phyloP scores from a whole-genome alignment of 1,140 invertebrate genomes.

The Halesus radiatus region DNA sequence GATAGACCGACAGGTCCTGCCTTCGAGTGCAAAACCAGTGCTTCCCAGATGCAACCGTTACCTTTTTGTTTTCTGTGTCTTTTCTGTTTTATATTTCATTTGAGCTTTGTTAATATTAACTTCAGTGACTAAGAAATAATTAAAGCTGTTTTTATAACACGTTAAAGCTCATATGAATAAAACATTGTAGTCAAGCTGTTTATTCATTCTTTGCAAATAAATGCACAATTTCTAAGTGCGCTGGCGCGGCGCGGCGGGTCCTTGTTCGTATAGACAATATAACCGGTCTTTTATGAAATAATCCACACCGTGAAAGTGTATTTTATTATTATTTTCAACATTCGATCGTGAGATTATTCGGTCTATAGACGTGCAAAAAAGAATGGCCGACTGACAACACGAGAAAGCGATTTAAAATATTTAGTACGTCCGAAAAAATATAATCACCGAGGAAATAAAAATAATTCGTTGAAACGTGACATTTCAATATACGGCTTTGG shows the following conservation, averaged over 20 bases:
- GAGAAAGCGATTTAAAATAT: slow-evolving; percentile 40
- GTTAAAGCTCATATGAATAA: too few relatives aligned
- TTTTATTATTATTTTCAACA: slow-evolving; percentile 12
- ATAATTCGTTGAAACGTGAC: slow-evolving; percentile 21
- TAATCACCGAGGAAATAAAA: slow-evolving; percentile 22
- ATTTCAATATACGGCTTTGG: background rate
- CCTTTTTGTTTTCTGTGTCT: too few relatives aligned
- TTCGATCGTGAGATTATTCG: slow-evolving; percentile 33
- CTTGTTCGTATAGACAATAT: slow-evolving; percentile 6
- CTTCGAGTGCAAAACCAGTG: too few relatives aligned
- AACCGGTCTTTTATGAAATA: slow-evolving; percentile 34
- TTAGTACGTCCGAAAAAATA: slow-evolving; percentile 4
- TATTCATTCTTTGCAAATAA: too few relatives aligned
- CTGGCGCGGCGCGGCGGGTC: background rate
- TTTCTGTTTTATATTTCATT: too few relatives aligned
- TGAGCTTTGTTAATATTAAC: too few relatives aligned
- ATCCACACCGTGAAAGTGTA: slow-evolving; percentile 28
- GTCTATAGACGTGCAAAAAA: slow-evolving; percentile 25
- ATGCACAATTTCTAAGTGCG: too few relatives aligned
- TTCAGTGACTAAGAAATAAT: too few relatives aligned
- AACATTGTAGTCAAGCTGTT: too few relatives aligned
- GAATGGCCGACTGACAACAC: slow-evolving; percentile 28
- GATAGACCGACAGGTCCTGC: too few relatives aligned
- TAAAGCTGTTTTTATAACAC: too few relatives aligned
- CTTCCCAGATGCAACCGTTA: too few relatives aligned